Conservation (phyloP, 2,888 invertebrate species). For the Plebejus melissa region DNA sequence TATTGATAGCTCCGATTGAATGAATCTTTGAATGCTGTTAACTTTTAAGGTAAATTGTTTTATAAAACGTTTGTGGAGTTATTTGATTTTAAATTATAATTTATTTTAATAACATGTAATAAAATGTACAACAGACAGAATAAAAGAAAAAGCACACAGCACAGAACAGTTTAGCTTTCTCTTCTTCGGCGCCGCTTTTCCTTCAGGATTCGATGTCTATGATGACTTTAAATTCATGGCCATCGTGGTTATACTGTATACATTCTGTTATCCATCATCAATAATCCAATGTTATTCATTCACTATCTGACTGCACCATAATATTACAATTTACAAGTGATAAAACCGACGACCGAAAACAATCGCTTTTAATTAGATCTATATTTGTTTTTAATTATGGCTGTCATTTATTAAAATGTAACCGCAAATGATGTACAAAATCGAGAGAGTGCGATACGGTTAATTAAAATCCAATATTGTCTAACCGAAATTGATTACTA, state of each 20-base stretch:
- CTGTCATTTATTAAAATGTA: conserved; percentile 24
- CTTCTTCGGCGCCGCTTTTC: too few species aligned
- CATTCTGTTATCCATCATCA: neutral
- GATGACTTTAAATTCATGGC: too few species aligned
- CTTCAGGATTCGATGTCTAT: too few species aligned
- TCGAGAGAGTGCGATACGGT: conserved; percentile 60
- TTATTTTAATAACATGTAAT: too few species aligned
- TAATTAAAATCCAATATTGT: conserved; percentile 79
- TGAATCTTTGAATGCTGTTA: too few species aligned
- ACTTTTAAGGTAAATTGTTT: too few species aligned
- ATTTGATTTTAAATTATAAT: too few species aligned
- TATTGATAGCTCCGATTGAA: too few species aligned
- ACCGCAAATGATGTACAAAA: conserved; percentile 32
- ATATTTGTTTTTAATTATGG: conserved; percentile 30
- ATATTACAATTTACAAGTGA: neutral
- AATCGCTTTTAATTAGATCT: conserved; percentile 28
- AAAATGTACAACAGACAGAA: too few species aligned
- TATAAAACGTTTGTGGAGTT: too few species aligned
- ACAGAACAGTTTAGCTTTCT: too few species aligned
- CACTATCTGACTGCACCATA: neutral
- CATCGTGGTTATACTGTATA: neutral
- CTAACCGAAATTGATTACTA: conserved; percentile 75
- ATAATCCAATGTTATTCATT: neutral
- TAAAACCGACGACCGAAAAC: neutral
- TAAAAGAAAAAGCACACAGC: too few species aligned